These are phyloP conservation scores for Drosophila pseudoobscura DNA, from an alignment of 1,140 invertebrate species.

Conservation along the genomic window DNA sequence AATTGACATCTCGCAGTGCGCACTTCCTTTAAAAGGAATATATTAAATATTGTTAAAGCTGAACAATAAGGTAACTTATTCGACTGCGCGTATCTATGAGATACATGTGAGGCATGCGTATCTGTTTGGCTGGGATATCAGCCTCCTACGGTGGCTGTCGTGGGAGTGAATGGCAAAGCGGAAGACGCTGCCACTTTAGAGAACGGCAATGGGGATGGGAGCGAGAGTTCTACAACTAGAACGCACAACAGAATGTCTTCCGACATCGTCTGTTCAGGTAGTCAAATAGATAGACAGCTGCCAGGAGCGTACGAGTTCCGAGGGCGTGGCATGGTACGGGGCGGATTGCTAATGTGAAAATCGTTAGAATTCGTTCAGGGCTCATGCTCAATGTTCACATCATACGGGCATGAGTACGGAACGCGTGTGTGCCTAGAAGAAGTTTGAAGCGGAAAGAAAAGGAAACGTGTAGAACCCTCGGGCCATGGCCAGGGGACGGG, in stretches of 20 bases:
- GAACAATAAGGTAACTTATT: constrained; percentile 8
- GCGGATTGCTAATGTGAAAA: constrained; percentile 69
- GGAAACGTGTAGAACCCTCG: neutral
- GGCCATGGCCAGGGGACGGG: too few species aligned
- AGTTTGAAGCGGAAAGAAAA: constrained; percentile 59
- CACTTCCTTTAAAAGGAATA: neutral
- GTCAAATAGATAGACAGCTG: constrained; percentile 72
- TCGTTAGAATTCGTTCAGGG: constrained; percentile 67
- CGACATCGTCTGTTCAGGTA: constrained; percentile 51
- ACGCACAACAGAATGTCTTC: constrained; percentile 60
- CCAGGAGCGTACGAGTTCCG: constrained; percentile 12
- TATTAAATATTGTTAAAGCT: constrained; percentile 32
- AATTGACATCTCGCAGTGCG: constrained; percentile 23
- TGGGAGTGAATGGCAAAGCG: constrained; percentile 35
- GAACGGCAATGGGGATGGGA: constrained; percentile 18
- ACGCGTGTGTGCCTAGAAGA: constrained; percentile 5
- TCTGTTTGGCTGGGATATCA: neutral
- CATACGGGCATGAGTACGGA: constrained; percentile 11
- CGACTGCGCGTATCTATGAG: constrained; percentile 7
- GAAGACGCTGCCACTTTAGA: constrained; percentile 57
- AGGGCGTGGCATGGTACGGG: constrained; percentile 4
- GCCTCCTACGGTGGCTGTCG: constrained; percentile 19
- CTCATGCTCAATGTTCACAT: constrained; percentile 21
- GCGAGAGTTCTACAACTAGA: constrained; percentile 40
- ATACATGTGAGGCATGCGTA: neutral